Evolutionary conservation across 2,888 invertebrate species (phyloP), one percentile per base, ranked within the genome.

Genomic region (Pheosia tremula): DNA sequence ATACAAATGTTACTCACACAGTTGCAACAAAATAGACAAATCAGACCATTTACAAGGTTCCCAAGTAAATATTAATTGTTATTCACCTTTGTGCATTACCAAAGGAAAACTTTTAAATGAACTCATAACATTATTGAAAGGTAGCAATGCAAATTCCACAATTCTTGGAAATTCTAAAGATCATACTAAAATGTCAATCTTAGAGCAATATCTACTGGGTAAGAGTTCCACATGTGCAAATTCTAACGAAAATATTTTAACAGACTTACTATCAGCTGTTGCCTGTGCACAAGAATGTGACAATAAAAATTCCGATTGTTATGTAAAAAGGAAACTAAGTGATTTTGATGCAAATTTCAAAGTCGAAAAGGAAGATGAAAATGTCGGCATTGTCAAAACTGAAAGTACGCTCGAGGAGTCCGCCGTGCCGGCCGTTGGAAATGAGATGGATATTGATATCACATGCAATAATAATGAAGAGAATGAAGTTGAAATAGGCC

Each of bases 81-180:
- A 97, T 83, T 98, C 98, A 0, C 97, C 98, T 0, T 86, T 97
- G 56, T 98, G 98, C 82, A 91, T 97, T 59, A 96, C 96, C 81
- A 96, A 97, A 81, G 95, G 95, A 5, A 95, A 95, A 72, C 91
- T 97, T 5, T 95, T 97, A 57, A 95, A 95, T 71, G 96, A 97
- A 77, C 86, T 97, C 57, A 96, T 74, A 75, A 94, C 62, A 78
- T 96, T 74, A 79, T 96, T 80, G 88, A 96, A 82, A 95, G 96
- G 96, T 4, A 96, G 96, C 62, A 82, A 80, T 38, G 77, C 93
- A 53, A 94, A 94, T 69, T 89, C 95, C 3, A 88, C 89, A 3
- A 83, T 77, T 66, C 69, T 92, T 11, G 80, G 83, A n/a, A 88
- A 85, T 80, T 78, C 82, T 56, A 92, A 90, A 76, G 90, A 91